Evolutionary conservation across 2,888 invertebrate species (phyloP).

Genomic region (Xylophagus ater): DNA sequence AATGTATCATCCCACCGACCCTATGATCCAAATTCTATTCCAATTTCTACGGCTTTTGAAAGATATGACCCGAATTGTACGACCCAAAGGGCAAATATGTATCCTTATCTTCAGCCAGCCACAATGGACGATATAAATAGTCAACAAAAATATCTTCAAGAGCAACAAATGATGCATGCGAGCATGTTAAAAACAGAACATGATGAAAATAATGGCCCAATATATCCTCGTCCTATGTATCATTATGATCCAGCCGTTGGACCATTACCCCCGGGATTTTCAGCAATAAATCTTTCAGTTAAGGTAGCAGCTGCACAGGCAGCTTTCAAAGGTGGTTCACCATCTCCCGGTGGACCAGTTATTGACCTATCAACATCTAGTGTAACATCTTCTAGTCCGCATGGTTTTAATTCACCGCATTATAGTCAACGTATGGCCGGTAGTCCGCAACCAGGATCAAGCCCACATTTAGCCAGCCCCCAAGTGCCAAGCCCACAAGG

Average conservation of each 20-base stretch:
- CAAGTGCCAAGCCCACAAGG: conserved; percentile 87
- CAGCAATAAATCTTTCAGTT: conserved; percentile 73
- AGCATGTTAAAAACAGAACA: conserved; percentile 58
- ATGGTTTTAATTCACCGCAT: conserved; percentile 46
- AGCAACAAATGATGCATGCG: conserved; percentile 37
- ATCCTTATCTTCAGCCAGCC: conserved; percentile 45
- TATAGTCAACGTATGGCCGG: conserved; percentile 44
- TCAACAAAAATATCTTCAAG: conserved; percentile 49
- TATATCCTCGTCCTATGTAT: conserved; percentile 74
- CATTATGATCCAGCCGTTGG: conserved; percentile 66
- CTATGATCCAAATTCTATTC: conserved; percentile 47
- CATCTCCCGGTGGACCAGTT: conserved; percentile 67
- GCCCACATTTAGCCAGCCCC: conserved; percentile 75
- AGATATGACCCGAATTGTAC: conserved; percentile 49
- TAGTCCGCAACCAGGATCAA: conserved; percentile 76
- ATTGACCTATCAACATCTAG: conserved; percentile 81
- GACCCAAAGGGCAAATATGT: conserved; percentile 48
- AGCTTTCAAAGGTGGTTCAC: conserved; percentile 42
- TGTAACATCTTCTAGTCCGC: conserved; percentile 72
- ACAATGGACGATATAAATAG: conserved; percentile 48
- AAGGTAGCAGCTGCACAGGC: conserved; percentile 51
- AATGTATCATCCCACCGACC: conserved; percentile 46
- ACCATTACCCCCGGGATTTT: conserved; percentile 62
- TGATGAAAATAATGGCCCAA: conserved; percentile 56
- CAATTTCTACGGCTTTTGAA: conserved; percentile 50